Evolutionary conservation across 1,140 invertebrate genomes (phyloP).

Genomic region (Leptinotarsa lineolata): DNA sequence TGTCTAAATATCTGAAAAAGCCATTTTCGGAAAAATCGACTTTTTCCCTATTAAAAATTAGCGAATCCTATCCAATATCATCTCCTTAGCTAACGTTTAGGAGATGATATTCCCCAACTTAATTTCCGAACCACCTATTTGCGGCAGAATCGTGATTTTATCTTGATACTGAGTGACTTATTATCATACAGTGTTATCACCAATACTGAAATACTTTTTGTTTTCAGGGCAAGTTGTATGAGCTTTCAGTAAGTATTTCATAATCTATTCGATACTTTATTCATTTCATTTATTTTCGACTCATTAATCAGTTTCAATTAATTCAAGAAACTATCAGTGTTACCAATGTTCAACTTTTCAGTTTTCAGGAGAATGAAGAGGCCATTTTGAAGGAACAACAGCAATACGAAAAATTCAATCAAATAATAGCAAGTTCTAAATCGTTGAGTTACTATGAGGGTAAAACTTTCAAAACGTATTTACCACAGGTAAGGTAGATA

Average conservation of each 20-base stretch:
- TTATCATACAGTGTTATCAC: too few species aligned
- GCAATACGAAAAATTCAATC: conserved; percentile 40
- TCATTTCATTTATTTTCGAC: background rate
- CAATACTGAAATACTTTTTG: too few species aligned
- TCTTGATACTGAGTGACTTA: too few species aligned
- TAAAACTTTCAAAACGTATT: conserved; percentile 46
- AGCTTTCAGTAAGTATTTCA: background rate
- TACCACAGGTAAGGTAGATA: conserved; percentile 50
- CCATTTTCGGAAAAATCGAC: too few species aligned
- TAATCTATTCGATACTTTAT: background rate
- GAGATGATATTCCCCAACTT: too few species aligned
- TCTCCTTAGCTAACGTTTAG: too few species aligned
- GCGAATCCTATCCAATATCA: too few species aligned
- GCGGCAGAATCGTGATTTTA: too few species aligned
- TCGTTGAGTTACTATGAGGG: conserved; percentile 53
- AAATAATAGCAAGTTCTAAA: conserved; percentile 53
- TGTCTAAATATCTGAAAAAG: too few species aligned
- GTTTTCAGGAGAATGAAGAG: background rate
- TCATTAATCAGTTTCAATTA: background rate
- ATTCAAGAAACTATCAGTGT: background rate
- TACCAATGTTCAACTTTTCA: background rate
- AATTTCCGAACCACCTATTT: too few species aligned
- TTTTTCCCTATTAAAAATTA: too few species aligned
- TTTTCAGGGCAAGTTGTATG: conserved; percentile 9
- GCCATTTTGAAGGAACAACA: background rate